Conservation (phyloP, 1,140 invertebrate genomes). For the Tachypleus tridentatus region DNA sequence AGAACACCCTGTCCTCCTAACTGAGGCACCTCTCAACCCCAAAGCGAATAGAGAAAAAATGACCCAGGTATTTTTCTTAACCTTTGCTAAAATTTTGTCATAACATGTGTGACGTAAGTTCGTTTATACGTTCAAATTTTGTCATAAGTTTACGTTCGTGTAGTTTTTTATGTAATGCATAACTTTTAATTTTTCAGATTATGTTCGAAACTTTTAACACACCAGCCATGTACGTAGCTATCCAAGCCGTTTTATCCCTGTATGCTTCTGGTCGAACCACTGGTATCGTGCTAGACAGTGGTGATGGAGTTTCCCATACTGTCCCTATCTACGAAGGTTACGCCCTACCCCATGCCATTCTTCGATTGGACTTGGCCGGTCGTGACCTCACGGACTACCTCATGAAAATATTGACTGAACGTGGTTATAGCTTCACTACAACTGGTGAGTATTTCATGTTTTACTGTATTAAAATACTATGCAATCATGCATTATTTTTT, state of each 20-base stretch:
- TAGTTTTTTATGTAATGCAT: neutral
- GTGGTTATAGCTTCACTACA: conserved; percentile 38
- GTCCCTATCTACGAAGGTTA: conserved; percentile 76
- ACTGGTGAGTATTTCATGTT: conserved; percentile 28
- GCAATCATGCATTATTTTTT: neutral
- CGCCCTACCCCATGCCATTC: conserved; percentile 41
- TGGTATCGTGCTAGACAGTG: conserved; percentile 76
- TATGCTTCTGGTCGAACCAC: conserved; percentile 85
- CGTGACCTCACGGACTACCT: conserved; percentile 44
- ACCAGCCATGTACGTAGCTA: conserved; percentile 75
- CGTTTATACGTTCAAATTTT: neutral
- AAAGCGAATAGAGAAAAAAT: conserved; percentile 26
- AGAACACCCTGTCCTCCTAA: conserved; percentile 78
- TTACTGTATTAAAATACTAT: conserved; percentile 8
- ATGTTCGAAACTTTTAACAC: conserved; percentile 47
- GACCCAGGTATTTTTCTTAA: conserved; percentile 17
- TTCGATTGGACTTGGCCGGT: conserved; percentile 42
- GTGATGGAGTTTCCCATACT: conserved; percentile 77
- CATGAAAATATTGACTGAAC: conserved; percentile 40
- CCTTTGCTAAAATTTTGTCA: neutral
- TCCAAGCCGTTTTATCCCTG: conserved; percentile 70
- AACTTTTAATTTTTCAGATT: conserved; percentile 31
- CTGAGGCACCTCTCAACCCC: conserved; percentile 71
- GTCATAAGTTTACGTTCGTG: conserved; percentile 52
- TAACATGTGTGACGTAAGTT: conserved; percentile 23